Base-by-base conservation (phyloP, 64 coral and sea anemone species). In the Dendronephthya gigantea region DNA sequence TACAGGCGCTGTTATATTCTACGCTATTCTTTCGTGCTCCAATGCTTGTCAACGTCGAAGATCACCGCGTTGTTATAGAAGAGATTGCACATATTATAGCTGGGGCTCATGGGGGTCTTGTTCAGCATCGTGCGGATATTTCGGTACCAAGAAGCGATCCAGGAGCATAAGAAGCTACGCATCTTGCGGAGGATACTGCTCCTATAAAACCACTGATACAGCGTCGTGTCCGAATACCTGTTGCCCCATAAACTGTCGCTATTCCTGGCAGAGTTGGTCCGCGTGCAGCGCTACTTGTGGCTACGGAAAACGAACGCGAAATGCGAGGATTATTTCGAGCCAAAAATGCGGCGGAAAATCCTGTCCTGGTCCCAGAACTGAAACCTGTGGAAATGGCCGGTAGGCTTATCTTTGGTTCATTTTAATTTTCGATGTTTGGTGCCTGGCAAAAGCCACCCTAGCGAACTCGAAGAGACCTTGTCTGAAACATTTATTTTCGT, bases 381-480 rank as follows among this genome's bases (percentile, higher is more conserved):
- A 91, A 76, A 84, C 49, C 9, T 95, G 93, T 52, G 38, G 87
- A 16, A 91, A 90, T 41, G 48, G 84, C 29, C 49, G 75, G 93
- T 95, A 66, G 91, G 93, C 91, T 41, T 28, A 0, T 9, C 55
- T 11, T 45, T 6, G 4, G 41, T 45, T 45, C 11, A 45, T 45
- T 45, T 6, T 45, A 45, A 11, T 45, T 45, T 45, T 11, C 11
- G 41, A 4, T 6, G 41, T 45, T 6, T 4, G 41, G 4, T 45
- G 41, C 41, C 4, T 11, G 41, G 41, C 4, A 45, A 45, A 45
- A 6, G 41, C 41, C n/a, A n/a, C n/a, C n/a, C n/a, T n/a, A n/a
- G n/a, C n/a, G n/a, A n/a, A n/a, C n/a, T n/a, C n/a, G n/a, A n/a
- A n/a, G n/a, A n/a, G n/a, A n/a, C n/a, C n/a, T n/a, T n/a, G n/a